A percentile compares a stretch with the other conserved stretches of the same genome.
Conservation (phyloP, 2,113 vertebrate genomes). For the Neodontobutis hainanensis region DNA sequence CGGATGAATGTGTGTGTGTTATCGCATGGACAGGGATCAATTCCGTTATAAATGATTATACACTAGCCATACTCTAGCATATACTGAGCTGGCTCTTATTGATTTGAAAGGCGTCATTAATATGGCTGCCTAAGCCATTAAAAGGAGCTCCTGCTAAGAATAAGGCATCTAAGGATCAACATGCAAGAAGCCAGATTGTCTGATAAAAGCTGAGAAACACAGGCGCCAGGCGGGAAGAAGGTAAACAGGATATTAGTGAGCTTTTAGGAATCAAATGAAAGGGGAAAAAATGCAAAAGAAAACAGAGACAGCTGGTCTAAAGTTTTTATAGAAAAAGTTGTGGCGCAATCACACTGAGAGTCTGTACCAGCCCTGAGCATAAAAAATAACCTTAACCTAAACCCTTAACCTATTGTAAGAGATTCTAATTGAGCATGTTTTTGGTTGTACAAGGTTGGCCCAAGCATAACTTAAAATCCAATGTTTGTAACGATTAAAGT, state of each 20-base stretch:
- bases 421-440: too few relatives aligned
- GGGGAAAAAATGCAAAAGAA: background rate
- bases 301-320: background rate
- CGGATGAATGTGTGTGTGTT: slow-evolving; percentile 5
- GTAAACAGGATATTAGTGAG: slow-evolving; percentile 22
- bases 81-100: slow-evolving; percentile 18
- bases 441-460: too few relatives aligned
- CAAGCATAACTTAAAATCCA: too few relatives aligned
- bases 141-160: slow-evolving; percentile 32
- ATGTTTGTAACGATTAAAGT: too few relatives aligned
- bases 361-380: background rate
- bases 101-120: slow-evolving; percentile 29
- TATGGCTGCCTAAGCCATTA: slow-evolving; percentile 24
- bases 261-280: slow-evolving; percentile 14
- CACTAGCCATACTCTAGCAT: slow-evolving; percentile 23
- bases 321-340: background rate
- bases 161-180: slow-evolving; percentile 5
- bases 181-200: background rate
- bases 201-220: slow-evolving; percentile 4
- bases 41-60: slow-evolving; percentile 18
- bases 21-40: slow-evolving; percentile 15
- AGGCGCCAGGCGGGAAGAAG: slow-evolving; percentile 2
- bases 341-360: background rate
- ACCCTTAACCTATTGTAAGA: too few relatives aligned
- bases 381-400: too few relatives aligned